Evolutionary conservation across 2,113 vertebrate genomes (phyloP).

Genomic region (Phocoena sinus): DNA sequence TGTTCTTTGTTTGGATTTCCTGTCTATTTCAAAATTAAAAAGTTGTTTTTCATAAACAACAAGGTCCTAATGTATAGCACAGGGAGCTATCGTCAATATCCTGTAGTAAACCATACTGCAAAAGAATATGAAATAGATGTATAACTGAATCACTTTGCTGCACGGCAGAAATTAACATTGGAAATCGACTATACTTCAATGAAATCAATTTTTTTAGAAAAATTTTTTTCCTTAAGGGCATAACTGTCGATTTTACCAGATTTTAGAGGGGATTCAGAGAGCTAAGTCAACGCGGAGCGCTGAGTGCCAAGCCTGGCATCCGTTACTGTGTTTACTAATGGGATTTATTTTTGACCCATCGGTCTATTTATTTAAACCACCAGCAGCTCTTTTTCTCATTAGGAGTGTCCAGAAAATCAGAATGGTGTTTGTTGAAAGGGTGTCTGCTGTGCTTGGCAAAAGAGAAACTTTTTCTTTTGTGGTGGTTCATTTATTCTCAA

Average conservation of each 20-base stretch:
- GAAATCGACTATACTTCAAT: neutral
- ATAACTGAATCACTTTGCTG: neutral
- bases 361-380: neutral
- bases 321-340: neutral
- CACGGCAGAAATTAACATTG: neutral
- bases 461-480: neutral
- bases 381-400: neutral
- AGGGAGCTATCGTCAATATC: neutral
- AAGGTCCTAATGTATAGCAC: neutral
- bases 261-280: neutral
- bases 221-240: neutral
- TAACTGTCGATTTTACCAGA: neutral
- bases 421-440: neutral
- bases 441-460: neutral
- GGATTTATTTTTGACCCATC: neutral
- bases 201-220: neutral
- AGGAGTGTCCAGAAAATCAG: neutral
- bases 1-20: neutral
- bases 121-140: neutral
- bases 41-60: neutral
- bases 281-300: accelerated
- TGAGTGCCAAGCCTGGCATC: neutral
- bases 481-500: neutral
- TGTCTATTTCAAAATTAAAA: neutral
- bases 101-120: neutral